phyloP scores from a whole-genome alignment of 2,797 vertebrate genomes.

The Gobio occitaniae region DNA sequence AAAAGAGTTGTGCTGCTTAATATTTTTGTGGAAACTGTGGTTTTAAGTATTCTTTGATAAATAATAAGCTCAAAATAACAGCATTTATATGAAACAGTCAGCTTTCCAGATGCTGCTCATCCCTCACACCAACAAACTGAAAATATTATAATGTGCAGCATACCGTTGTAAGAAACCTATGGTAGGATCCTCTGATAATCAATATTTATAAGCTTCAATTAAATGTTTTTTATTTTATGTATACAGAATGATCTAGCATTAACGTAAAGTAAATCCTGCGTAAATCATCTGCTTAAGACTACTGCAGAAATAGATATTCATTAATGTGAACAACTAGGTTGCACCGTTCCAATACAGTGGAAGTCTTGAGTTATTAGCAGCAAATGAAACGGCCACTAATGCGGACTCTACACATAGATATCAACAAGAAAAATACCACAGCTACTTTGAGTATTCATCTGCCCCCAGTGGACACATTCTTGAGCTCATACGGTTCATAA shows the following conservation, averaged over 20 bases:
- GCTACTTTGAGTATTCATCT: not conserved
- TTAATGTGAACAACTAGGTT: not conserved
- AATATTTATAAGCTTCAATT: not conserved
- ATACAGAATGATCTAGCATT: not conserved
- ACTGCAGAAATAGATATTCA: not conserved
- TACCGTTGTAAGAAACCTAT: not conserved
- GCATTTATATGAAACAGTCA: not conserved
- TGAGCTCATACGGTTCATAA: not conserved
- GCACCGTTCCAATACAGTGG: not conserved
- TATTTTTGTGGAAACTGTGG: not conserved
- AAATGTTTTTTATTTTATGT: not conserved
- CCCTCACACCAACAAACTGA: not conserved
- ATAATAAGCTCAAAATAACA: not conserved
- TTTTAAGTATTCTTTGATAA: not conserved
- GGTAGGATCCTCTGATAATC: not conserved
- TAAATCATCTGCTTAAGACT: not conserved
- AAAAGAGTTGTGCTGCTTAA: not conserved
- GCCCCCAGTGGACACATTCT: not conserved
- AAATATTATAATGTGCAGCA: not conserved
- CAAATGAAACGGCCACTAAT: not conserved
- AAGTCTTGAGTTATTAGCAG: not conserved
- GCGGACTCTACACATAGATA: not conserved
- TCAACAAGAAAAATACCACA: not conserved
- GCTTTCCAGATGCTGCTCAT: not conserved
- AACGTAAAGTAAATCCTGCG: not conserved